phyloP scores from a whole-genome alignment of 2,888 invertebrate genomes.

The Lymantria dispar region DNA sequence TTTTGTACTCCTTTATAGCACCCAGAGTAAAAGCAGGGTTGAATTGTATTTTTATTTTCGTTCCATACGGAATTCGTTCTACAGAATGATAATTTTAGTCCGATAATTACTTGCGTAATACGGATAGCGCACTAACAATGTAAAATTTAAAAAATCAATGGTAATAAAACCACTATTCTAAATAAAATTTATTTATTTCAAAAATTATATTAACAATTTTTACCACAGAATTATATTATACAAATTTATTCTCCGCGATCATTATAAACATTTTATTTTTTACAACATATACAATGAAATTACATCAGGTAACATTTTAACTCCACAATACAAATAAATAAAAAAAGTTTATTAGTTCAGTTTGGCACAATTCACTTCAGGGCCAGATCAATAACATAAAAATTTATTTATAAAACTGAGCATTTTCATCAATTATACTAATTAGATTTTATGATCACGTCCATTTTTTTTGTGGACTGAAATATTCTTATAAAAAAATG shows the following conservation, averaged over 20 bases:
- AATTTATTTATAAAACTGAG: conserved; percentile 47
- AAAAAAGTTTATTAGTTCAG: conserved; percentile 22
- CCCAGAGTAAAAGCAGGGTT: too few species aligned
- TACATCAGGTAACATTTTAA: conserved; percentile 65
- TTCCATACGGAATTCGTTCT: too few species aligned
- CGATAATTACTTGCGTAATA: too few species aligned
- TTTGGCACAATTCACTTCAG: conserved; percentile 66
- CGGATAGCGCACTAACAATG: too few species aligned
- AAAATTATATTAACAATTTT: conserved; percentile 63
- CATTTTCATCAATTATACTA: conserved; percentile 48
- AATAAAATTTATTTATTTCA: conserved; percentile 65
- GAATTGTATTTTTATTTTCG: too few species aligned
- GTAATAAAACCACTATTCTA: neutral
- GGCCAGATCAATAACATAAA: conserved; percentile 41
- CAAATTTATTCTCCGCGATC: conserved; percentile 45
- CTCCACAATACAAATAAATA: conserved; percentile 59
- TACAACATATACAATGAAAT: conserved; percentile 60
- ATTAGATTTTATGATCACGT: conserved; percentile 22
- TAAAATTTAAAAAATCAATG: too few species aligned
- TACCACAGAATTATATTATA: conserved; percentile 49
- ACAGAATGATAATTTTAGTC: too few species aligned
- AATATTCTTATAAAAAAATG: conserved; percentile 10
- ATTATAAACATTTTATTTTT: conserved; percentile 44
- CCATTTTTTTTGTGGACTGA: conserved; percentile 13
- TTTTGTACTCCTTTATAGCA: too few species aligned